These are phyloP conservation scores for Cyclina sinensis DNA, from an alignment of 1,140 invertebrate genomes.

Conservation along the genomic window DNA sequence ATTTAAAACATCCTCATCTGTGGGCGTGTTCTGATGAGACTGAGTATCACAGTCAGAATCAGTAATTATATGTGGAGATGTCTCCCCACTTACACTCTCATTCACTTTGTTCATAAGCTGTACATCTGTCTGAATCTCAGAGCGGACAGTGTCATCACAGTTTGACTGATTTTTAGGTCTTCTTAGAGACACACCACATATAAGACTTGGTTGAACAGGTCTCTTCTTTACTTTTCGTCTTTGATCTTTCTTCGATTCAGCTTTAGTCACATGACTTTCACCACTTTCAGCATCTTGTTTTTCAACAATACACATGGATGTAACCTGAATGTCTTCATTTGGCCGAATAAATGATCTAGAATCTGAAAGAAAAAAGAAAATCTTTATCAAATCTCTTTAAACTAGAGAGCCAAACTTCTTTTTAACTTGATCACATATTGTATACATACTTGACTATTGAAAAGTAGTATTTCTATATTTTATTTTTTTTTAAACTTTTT, in stretches of 20 bases:
- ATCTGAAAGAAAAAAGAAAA: slow-evolving; percentile 37
- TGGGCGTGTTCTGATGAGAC: slow-evolving; percentile 74
- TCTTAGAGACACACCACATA: slow-evolving; percentile 83
- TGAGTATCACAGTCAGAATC: slow-evolving; percentile 72
- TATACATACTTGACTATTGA: too few species aligned
- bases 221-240: slow-evolving; percentile 51
- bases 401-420: too few species aligned
- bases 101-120: slow-evolving; percentile 90
- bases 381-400: too few species aligned
- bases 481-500: too few species aligned
- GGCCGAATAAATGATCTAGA: slow-evolving; percentile 73
- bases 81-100: slow-evolving; percentile 87
- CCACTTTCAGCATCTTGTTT: slow-evolving; percentile 65
- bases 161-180: slow-evolving; percentile 71
- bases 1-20: slow-evolving; percentile 66
- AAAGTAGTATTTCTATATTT: too few species aligned
- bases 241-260: slow-evolving; percentile 37
- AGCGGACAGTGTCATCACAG: slow-evolving; percentile 58
- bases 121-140: slow-evolving; percentile 84
- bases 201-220: slow-evolving; percentile 76
- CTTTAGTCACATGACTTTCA: slow-evolving; percentile 48
- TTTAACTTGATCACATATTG: too few species aligned
- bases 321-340: slow-evolving; percentile 83
- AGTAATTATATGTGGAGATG: slow-evolving; percentile 68
- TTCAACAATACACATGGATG: slow-evolving; percentile 81